Base-by-base conservation (phyloP, 2,113 vertebrate genomes). In the Lepidothrix coronata region DNA sequence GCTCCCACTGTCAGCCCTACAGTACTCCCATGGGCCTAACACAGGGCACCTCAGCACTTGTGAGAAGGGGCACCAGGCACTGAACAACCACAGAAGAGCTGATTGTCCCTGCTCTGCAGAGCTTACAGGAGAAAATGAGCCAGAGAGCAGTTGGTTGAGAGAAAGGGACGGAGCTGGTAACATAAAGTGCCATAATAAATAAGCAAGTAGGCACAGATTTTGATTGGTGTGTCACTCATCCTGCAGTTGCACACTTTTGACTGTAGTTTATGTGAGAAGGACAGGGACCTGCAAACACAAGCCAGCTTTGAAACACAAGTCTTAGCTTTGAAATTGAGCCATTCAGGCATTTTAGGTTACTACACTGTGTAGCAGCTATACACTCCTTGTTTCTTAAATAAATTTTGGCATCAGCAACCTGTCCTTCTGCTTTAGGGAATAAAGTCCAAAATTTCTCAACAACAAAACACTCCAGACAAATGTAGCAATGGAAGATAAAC, bases 381-480 rank as follows among this genome's bases (percentile, higher is more conserved):
- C 30, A 6, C 8, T 35, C 15, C 51, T 49, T 41, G 13, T 23
- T 85, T 76, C 71, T 70, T n/a, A 79, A 72, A 58, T 39, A 71
- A 76, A 88, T n/a, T 8, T n/a, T 3, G 35, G 37, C 5, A 2
- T 41, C 41, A 58, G 59, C 31, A 85, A 76, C 51, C 23, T 43
- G 11, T 14, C 62, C 55, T 52, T 33, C 43, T 30, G 14, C 49
- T 85, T 51, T 55, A 44, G 81, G 62, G 89, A 81, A 39, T 76
- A 18, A 88, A 91, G 62, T 85, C 81, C 70, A 25, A 31, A 5
- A 85, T 93, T 95, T 72, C 93, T 49, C 84, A 96, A 92, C 71
- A 83, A 57, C 39, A 65, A 78, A 93, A 67, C 59, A 77, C 33
- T 51, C 68, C 48, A 74, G 43, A 28, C 31, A 63, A 70, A 65